Base-by-base conservation (phyloP, 1,140 invertebrate genomes). In the Anthonomus grandis region DNA sequence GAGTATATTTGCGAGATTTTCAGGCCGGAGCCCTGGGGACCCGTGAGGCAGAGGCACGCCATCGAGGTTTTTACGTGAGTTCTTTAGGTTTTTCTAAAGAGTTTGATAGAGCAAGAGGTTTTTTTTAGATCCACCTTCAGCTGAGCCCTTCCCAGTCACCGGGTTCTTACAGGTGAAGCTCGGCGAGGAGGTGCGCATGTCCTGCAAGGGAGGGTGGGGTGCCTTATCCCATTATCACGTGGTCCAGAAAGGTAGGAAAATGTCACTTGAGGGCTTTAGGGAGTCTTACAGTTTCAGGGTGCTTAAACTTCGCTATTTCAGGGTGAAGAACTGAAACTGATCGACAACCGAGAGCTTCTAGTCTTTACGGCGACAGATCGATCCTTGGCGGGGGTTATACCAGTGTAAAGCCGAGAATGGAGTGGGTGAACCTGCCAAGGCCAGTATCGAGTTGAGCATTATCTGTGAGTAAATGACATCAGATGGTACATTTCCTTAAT, bases 31-130 rank as follows among this genome's bases (percentile, higher is more conserved):
- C 76, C 80, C 13, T 81, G 79, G 79, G 75, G 76, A n/a, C 69
- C 78, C 34, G 80, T 86, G 6, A 78, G 77, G 45, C 87, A 89
- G 71, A 74, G 79, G 22, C 86, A 90, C 67, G 78, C 83, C 24
- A 87, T 91, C 54, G 81, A 88, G 79, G 87, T 91, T 23, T n/a
- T 79, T 87, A 69, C 84, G 86, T 87, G 75, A 83, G 84, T 47
- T 24, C 18, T 19, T 21, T 4, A 31, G 13, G 17, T 13, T 38
- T 13, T 12, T 37, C 18, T 12, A 22, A 12, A 21, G 22, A 19
- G 21, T 8, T 39, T 4, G 25, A 51, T 41, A 17, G n/a, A 1
- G 12, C 2, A 3, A 21, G 13, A 21, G 25, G 46, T 53, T 57
- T 57, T 38, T 66, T 72, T 49, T 69, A 87, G 86, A 83, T 75